Conservation (phyloP, 2,797 vertebrate genomes). For the Labeo calbasu region DNA sequence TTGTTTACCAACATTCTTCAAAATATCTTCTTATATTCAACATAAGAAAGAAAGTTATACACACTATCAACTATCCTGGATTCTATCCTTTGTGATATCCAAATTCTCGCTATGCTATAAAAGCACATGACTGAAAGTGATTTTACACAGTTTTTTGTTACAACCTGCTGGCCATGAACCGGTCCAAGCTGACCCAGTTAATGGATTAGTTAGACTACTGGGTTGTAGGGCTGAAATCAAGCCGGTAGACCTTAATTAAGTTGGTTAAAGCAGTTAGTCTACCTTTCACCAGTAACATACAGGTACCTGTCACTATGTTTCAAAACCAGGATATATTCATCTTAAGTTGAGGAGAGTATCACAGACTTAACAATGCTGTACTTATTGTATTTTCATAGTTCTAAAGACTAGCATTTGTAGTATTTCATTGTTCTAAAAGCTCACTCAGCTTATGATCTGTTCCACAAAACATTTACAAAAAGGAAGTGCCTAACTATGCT, state of each 20-base stretch:
- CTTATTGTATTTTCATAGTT: background rate
- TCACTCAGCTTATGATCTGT: background rate
- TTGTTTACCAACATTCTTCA: background rate
- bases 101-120: background rate
- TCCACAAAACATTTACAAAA: background rate
- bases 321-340: background rate
- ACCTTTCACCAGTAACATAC: background rate
- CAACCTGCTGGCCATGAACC: background rate
- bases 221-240: background rate
- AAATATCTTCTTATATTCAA: background rate
- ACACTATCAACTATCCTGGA: background rate
- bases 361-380: background rate
- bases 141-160: background rate
- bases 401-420: background rate
- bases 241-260: background rate
- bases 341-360: background rate
- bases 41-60: background rate
- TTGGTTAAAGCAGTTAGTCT: background rate
- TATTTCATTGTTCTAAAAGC: background rate
- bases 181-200: background rate
- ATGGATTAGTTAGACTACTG: background rate
- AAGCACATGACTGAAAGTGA: background rate
- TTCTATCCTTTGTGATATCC: background rate
- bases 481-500: background rate
- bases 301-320: background rate